Percentiles rank a stretch among this genome's conserved stretches.
phyloP scores from a whole-genome alignment of 1,140 invertebrate species.

The Drosophila oshimai region DNA sequence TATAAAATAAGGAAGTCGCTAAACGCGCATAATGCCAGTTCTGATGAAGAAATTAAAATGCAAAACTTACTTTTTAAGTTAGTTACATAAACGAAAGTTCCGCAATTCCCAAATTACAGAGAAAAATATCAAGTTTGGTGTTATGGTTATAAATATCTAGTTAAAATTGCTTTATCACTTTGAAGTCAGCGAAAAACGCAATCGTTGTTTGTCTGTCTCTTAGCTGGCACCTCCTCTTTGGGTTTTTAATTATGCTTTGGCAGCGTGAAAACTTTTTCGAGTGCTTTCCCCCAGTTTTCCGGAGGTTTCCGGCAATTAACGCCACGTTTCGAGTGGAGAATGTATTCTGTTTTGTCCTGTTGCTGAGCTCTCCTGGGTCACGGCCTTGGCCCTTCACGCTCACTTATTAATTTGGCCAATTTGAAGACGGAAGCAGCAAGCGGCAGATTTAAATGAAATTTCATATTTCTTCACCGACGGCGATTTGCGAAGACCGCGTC shows the following conservation, averaged over 20 bases:
- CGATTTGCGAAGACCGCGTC: not conserved
- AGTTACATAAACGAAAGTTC: no score
- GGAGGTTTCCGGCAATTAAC: conserved; percentile 65
- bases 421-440: conserved; percentile 56
- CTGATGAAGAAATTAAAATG: no score
- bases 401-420: conserved; percentile 72
- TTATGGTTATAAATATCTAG: no score
- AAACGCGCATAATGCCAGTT: no score
- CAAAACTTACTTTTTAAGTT: no score
- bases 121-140: no score
- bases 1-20: not conserved
- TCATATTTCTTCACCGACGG: conserved; percentile 32
- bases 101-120: no score
- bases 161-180: not conserved
- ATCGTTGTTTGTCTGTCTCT: not conserved
- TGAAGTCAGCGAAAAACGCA: not conserved
- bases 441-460: conserved; percentile 71
- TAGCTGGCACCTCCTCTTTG: not conserved
- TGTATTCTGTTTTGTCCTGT: conserved; percentile 49
- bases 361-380: conserved; percentile 1
- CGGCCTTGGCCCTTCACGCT: conserved; percentile 46
- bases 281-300: conserved; percentile 34
- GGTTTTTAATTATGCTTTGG: conserved; percentile 56
- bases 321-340: conserved; percentile 42
- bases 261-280: conserved; percentile 57